phyloP scores from a whole-genome alignment of 37 sponge, comb jelly and placozoan genomes.

The Halisarca cf. caerulea region DNA sequence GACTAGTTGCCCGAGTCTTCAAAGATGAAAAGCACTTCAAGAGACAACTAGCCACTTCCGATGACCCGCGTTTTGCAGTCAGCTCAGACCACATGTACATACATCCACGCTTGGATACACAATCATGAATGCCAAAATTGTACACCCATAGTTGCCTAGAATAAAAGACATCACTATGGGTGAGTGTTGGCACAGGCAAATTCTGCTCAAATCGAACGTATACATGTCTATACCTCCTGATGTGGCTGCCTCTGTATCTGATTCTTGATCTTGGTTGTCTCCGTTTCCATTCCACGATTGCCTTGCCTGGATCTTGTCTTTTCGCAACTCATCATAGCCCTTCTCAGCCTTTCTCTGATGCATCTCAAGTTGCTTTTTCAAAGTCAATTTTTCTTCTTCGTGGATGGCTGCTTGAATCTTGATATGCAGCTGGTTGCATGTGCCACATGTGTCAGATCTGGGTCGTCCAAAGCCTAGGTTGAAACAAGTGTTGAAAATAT shows the following conservation, averaged over 20 bases:
- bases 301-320: constrained; percentile 5
- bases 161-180: constrained; percentile 49
- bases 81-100: too few relatives aligned
- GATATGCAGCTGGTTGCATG: constrained; percentile 39
- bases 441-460: constrained; percentile 51
- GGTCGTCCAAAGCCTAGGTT: constrained; percentile 49
- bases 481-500: constrained; percentile 47
- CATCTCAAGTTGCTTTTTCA: constrained; percentile 29
- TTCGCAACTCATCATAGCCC: constrained; percentile 34
- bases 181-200: constrained; percentile 41
- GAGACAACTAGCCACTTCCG: too few relatives aligned
- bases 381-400: neutral
- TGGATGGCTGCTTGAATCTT: constrained; percentile 6
- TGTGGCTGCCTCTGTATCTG: too few relatives aligned
- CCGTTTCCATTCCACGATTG: neutral
- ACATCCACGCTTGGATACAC: too few relatives aligned
- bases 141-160: constrained; percentile 37
- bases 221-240: too few relatives aligned
- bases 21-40: too few relatives aligned
- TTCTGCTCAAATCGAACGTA: constrained; percentile 51
- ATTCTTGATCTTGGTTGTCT: too few relatives aligned
- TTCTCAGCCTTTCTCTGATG: constrained; percentile 38
- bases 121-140: too few relatives aligned
- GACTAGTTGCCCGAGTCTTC: too few relatives aligned
- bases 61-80: too few relatives aligned